Conservation (phyloP, 35 echinoderm and acorn worm species). For the Ophioderma brevispina region DNA sequence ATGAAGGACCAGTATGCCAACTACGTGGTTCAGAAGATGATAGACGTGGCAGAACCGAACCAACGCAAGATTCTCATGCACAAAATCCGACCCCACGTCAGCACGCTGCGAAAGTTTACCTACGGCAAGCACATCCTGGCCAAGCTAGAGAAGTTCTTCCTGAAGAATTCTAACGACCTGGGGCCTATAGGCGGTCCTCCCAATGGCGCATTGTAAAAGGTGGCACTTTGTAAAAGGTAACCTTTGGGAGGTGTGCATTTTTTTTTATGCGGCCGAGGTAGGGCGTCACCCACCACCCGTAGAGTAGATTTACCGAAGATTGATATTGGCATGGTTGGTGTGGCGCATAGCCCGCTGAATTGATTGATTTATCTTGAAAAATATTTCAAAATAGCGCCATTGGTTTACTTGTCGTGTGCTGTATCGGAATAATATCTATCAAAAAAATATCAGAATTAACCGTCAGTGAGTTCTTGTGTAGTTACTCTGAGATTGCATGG, state of each 20-base stretch:
- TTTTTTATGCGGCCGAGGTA: no score
- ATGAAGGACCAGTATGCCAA: slow-evolving; percentile 99
- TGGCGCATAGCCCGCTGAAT: neutral
- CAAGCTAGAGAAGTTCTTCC: slow-evolving; percentile 99
- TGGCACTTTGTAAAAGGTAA: neutral
- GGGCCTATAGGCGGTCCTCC: slow-evolving; percentile 85
- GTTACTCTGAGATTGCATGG: neutral
- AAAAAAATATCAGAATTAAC: no score
- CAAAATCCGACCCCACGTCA: slow-evolving; percentile 95
- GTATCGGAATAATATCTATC: no score
- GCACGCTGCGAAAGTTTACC: slow-evolving; percentile 91
- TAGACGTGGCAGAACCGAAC: slow-evolving; percentile 97
- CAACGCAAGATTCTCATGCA: slow-evolving; percentile 96
- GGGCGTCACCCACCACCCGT: no score
- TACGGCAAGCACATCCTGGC: slow-evolving; percentile 99
- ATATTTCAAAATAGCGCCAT: neutral
- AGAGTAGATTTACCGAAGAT: no score
- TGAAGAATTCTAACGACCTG: slow-evolving; percentile 98
- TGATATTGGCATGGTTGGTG: no score
- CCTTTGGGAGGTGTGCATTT: neutral
- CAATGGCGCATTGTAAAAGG: slow-evolving; percentile 84
- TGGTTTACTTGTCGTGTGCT: neutral
- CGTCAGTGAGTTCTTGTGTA: neutral
- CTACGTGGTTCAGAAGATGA: slow-evolving; percentile 99
- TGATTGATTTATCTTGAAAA: neutral